phyloP scores from a whole-genome alignment of 2,113 vertebrate genomes.

The Chaetodon auriga region DNA sequence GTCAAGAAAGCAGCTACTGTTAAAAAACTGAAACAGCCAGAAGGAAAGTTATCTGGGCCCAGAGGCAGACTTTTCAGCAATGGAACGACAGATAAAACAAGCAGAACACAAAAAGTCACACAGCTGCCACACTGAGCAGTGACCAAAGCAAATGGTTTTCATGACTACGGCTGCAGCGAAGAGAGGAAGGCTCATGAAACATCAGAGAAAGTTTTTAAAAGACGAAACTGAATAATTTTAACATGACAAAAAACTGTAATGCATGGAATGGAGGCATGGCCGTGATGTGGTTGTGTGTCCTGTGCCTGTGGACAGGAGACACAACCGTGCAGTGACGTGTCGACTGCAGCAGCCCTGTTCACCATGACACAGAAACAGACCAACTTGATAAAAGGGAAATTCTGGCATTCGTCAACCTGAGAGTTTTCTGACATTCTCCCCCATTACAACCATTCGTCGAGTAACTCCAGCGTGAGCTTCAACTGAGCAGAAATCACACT shows the following conservation, averaged over 20 bases:
- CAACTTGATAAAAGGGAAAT: constrained; percentile 7
- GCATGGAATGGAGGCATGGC: not conserved
- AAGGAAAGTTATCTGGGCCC: not conserved
- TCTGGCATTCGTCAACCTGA: constrained; percentile 3
- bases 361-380: constrained; percentile 31
- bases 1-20: not conserved
- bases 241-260: not conserved
- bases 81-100: constrained; percentile 60
- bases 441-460: not conserved
- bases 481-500: not conserved
- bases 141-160: constrained; percentile 58
- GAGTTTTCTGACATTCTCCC: not conserved
- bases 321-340: not conserved
- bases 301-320: not conserved
- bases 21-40: not conserved
- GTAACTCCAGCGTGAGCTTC: not conserved
- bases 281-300: not conserved
- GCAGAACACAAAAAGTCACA: constrained; percentile 60
- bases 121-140: constrained; percentile 48
- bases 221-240: not conserved
- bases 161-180: constrained; percentile 37
- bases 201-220: not conserved
- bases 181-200: not conserved
- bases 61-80: constrained; percentile 55
- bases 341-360: constrained; percentile 30